Evolutionary conservation across 1,140 invertebrate species (phyloP).

Genomic region (Dreissena rostriformis): DNA sequence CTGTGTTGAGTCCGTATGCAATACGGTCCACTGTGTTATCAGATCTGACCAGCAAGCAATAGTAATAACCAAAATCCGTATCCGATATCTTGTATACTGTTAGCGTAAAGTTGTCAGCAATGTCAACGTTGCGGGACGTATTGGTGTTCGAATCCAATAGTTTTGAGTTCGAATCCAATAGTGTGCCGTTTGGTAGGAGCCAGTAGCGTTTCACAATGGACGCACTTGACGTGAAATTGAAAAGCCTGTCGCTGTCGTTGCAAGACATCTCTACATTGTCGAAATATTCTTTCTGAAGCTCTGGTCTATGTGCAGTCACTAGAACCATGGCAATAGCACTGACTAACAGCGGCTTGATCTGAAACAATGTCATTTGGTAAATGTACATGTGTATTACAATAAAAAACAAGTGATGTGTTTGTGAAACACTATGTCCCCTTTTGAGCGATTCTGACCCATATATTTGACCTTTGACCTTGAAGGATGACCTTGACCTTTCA

Average conservation of each 20-base stretch:
- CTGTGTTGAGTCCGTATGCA: slow-evolving; percentile 19
- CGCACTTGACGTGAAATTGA: not conserved
- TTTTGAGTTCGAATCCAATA: not conserved
- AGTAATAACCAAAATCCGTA: slow-evolving; percentile 41
- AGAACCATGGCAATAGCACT: too few relatives aligned
- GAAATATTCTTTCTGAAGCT: too few relatives aligned
- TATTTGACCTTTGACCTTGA: too few relatives aligned
- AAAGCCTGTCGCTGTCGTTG: not conserved
- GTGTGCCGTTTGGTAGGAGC: slow-evolving; percentile 33
- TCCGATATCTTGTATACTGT: slow-evolving; percentile 33
- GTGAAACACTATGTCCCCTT: too few relatives aligned
- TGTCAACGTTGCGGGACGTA: slow-evolving; percentile 7
- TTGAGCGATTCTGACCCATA: too few relatives aligned
- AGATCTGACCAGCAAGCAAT: slow-evolving; percentile 23
- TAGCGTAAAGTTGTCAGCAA: slow-evolving; percentile 17
- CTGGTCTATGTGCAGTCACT: too few relatives aligned
- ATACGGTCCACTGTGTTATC: slow-evolving; percentile 29
- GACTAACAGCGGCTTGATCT: too few relatives aligned
- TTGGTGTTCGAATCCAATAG: not conserved
- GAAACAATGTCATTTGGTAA: too few relatives aligned
- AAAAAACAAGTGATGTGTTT: too few relatives aligned
- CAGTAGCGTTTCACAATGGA: slow-evolving; percentile 1
- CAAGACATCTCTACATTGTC: too few relatives aligned
- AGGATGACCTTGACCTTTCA: too few relatives aligned
- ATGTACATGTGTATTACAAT: too few relatives aligned